A percentile compares a stretch with the other conserved stretches of the same genome.
Evolutionary conservation across 2,113 vertebrate species (phyloP).

Genomic region (Turnix velox): DNA sequence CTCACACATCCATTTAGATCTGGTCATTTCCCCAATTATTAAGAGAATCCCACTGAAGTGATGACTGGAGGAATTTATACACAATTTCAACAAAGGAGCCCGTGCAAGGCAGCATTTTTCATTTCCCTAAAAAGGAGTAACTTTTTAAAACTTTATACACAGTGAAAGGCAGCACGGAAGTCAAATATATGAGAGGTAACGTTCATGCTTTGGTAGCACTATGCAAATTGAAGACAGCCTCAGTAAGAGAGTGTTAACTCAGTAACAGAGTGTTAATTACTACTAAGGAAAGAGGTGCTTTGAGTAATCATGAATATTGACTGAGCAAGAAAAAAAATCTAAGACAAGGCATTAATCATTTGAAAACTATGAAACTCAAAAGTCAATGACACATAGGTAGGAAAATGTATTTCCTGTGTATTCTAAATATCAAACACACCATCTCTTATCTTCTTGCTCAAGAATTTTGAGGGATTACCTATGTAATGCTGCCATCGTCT

Average conservation of each 20-base stretch:
- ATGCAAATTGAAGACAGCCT: background rate
- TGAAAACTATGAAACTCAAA: background rate
- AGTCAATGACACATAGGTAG: background rate
- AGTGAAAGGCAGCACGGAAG: background rate
- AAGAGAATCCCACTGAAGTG: background rate
- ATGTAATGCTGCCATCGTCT: conserved; percentile 1
- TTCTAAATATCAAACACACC: background rate
- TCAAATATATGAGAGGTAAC: background rate
- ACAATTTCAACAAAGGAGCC: background rate
- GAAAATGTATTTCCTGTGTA: background rate
- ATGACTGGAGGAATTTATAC: background rate
- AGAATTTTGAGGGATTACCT: background rate
- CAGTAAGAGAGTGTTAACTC: background rate
- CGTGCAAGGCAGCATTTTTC: background rate
- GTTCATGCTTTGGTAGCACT: background rate
- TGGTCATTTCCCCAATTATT: background rate
- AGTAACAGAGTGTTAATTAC: background rate
- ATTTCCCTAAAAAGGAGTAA: accelerated
- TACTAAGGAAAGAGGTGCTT: too few relatives aligned
- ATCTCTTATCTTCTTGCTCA: background rate
- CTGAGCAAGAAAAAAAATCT: background rate
- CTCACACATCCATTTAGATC: background rate
- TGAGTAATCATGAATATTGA: background rate
- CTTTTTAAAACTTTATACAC: background rate
- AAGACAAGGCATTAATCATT: background rate